Conservation (phyloP, 2,888 invertebrate genomes). For the Patella ulyssiponensis region DNA sequence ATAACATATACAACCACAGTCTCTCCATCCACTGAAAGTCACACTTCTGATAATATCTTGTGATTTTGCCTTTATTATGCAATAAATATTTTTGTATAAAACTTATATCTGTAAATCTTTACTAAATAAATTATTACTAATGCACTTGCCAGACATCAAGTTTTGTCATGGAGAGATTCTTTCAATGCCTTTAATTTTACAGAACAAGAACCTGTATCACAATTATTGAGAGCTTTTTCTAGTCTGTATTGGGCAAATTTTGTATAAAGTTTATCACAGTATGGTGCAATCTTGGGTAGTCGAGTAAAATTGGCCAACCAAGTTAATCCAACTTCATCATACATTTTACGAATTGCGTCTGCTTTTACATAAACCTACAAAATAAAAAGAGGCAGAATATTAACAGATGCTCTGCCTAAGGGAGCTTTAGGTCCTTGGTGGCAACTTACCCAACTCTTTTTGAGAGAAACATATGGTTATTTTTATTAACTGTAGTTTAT, state of each 20-base stretch:
- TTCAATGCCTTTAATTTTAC: conserved; percentile 27
- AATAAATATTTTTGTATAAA: not conserved
- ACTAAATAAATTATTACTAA: no score
- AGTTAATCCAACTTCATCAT: conserved; percentile 34
- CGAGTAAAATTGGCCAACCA: conserved; percentile 33
- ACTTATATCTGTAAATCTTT: no score
- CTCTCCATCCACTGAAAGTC: not conserved
- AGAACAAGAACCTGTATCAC: conserved; percentile 25
- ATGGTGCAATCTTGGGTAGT: conserved; percentile 26
- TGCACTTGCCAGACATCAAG: no score
- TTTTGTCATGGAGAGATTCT: not conserved
- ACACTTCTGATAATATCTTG: not conserved
- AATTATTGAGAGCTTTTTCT: conserved; percentile 21
- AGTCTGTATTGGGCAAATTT: conserved; percentile 31
- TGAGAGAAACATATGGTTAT: no score
- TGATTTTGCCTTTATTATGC: not conserved
- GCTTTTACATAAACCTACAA: conserved; percentile 33
- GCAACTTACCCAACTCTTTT: no score
- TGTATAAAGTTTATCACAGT: conserved; percentile 27
- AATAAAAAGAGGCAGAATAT: conserved; percentile 7
- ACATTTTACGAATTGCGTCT: conserved; percentile 41
- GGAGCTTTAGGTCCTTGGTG: no score
- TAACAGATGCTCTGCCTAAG: not conserved
- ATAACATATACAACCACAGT: not conserved
- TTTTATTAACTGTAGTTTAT: no score